Evolutionary conservation across 2,888 invertebrate species (phyloP).

Genomic region (Syrphus vitripennis): DNA sequence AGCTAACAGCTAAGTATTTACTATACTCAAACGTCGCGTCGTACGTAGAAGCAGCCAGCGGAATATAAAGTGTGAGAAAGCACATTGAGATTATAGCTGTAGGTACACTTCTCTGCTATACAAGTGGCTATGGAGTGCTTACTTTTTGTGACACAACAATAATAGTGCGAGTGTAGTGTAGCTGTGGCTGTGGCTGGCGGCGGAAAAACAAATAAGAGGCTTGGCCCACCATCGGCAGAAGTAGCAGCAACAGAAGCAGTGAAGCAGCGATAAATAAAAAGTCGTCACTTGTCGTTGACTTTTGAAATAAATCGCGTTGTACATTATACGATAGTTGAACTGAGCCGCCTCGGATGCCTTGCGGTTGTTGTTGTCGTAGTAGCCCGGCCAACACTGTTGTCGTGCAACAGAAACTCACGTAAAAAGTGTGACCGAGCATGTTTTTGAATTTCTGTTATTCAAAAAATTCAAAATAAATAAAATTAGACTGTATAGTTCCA

Average conservation of each 20-base stretch:
- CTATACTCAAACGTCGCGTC: too few relatives aligned
- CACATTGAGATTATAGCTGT: constrained; percentile 43
- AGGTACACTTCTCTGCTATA: not conserved
- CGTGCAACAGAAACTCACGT: not conserved
- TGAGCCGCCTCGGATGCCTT: not conserved
- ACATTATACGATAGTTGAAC: too few relatives aligned
- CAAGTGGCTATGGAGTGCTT: not conserved
- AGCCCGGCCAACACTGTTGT: too few relatives aligned
- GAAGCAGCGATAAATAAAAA: constrained; percentile 39
- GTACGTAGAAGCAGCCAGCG: not conserved
- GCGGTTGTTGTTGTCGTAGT: not conserved
- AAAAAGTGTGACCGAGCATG: not conserved
- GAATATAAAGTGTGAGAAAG: constrained; percentile 12
- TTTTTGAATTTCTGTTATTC: not conserved
- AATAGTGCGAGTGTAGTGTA: not conserved
- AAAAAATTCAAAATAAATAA: too few relatives aligned
- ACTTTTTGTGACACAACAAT: constrained; percentile 1
- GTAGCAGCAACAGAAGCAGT: too few relatives aligned
- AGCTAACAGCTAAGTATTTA: constrained; percentile 17
- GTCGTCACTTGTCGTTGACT: constrained; percentile 36
- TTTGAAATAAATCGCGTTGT: constrained; percentile 49
- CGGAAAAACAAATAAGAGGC: constrained; percentile 55
- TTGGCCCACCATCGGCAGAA: constrained; percentile 36
- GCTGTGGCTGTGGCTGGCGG: constrained; percentile 18
- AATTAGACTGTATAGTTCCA: too few relatives aligned